Base-by-base conservation (phyloP, 2,888 invertebrate species). In the Drosophila putrida region DNA sequence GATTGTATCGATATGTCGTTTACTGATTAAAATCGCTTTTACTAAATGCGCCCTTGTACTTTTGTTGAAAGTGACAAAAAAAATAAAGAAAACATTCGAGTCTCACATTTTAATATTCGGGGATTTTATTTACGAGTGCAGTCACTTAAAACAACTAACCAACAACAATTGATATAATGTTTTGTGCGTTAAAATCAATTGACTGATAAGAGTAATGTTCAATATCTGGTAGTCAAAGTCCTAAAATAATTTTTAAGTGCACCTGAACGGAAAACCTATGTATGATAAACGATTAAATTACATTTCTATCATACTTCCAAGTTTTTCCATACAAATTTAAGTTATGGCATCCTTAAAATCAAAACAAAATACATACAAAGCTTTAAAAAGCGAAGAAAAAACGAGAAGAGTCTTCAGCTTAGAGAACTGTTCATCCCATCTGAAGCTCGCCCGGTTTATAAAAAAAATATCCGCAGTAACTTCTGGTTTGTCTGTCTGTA, bases 111-210 rank as follows among this genome's bases (percentile, higher is more conserved):
- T 36, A 62, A 73, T 75, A 64, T 72, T 54, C 8, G 82, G 85
- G 80, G 82, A 15, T 79, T 80, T 84, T 81, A 61, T 65, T 46
- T 47, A 15, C 28, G 10, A 51, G 59, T 65, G 67, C 82, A 72
- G 41, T 28, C 36, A 38, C 13, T 62, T 80, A 69, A 68, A 72
- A 49, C 49, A 35, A 50, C 36, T 46, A 62, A 36, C 8, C 33
- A 54, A 65, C 33, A 54, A 50, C 20, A 28, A 13, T 10, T 57
- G 11, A 33, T 58, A 62, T 33, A 75, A 39, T 31, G 35, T 6
- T 38, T 20, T 38, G 20, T 51, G 38, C 27, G 33, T 60, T 55
- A 4, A 65, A 71, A 74, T 71, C 28, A 46, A 39, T 61, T 41
- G 49, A 35, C 53, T 43, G 74, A 75, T 75, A 76, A 67, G 38